Conservation (phyloP, 92 coral and sea anemone genomes). For the Actinostola sp. region DNA sequence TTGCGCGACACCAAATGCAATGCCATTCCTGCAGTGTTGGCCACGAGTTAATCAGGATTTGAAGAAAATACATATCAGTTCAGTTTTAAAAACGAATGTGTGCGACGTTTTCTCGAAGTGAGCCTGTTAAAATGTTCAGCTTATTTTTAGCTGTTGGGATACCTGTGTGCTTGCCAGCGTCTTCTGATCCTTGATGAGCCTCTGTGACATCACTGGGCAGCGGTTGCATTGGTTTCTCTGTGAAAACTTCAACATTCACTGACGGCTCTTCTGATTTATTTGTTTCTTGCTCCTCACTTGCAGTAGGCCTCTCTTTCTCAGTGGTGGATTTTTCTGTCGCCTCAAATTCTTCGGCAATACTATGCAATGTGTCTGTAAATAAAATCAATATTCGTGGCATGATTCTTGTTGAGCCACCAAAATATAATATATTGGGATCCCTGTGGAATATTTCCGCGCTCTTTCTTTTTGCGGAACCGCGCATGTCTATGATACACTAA, state of each 20-base stretch:
- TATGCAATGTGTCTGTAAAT: too few species aligned
- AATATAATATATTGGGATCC: too few species aligned
- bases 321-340: too few species aligned
- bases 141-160: neutral
- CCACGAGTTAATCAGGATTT: neutral
- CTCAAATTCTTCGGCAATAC: too few species aligned
- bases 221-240: slow-evolving; percentile 19
- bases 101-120: neutral
- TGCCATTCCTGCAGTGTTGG: slow-evolving; percentile 5
- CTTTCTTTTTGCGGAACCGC: too few species aligned
- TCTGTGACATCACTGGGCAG: slow-evolving; percentile 4
- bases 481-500: too few species aligned
- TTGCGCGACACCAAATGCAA: too few species aligned
- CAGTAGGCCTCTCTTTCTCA: too few species aligned
- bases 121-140: neutral
- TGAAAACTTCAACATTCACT: slow-evolving; percentile 14
- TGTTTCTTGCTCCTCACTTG: neutral
- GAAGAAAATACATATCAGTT: neutral
- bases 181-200: neutral
- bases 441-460: too few species aligned
- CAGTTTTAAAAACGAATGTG: too few species aligned
- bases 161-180: neutral
- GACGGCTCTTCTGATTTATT: neutral
- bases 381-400: too few species aligned
- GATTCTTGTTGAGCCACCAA: too few species aligned